A percentile compares a stretch with the other conserved stretches of the same genome.
phyloP scores from a whole-genome alignment of 2,888 invertebrate genomes.

The Thymelicus lineola region DNA sequence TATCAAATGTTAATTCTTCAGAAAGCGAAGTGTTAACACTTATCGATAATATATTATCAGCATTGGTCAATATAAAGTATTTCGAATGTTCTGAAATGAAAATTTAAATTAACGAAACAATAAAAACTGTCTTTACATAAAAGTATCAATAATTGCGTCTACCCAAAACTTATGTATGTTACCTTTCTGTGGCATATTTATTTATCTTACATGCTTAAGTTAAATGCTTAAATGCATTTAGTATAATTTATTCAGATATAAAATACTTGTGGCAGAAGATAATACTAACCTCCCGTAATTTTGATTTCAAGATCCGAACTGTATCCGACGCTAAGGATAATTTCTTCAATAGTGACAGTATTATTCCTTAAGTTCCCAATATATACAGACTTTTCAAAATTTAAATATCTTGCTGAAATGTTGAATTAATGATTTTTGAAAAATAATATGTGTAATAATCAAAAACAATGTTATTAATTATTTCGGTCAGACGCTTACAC shows the following conservation, averaged over 20 bases:
- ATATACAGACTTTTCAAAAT: slow-evolving; percentile 2
- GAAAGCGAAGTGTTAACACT: slow-evolving; percentile 51
- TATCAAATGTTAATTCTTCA: slow-evolving; percentile 56
- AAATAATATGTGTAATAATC: neutral
- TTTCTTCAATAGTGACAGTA: slow-evolving; percentile 21
- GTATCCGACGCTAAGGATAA: slow-evolving; percentile 10
- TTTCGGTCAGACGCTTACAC: too few relatives aligned
- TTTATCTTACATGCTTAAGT: too few relatives aligned
- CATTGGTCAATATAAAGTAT: slow-evolving; percentile 52
- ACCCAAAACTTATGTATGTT: too few relatives aligned
- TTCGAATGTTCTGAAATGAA: slow-evolving; percentile 56
- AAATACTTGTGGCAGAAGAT: too few relatives aligned
- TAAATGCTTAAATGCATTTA: too few relatives aligned
- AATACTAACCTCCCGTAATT: slow-evolving; percentile 16
- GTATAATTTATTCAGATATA: too few relatives aligned
- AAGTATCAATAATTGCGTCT: neutral
- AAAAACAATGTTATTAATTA: too few relatives aligned
- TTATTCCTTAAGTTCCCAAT: neutral
- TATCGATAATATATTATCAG: slow-evolving; percentile 54
- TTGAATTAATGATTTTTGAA: neutral
- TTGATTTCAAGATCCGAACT: slow-evolving; percentile 14
- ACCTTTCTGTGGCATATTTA: too few relatives aligned
- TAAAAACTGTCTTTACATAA: neutral
- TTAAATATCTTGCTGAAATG: slow-evolving; percentile 24
- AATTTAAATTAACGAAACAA: slow-evolving; percentile 6